Conservation (phyloP, 2,113 vertebrate species). For the Carassius carassius region DNA sequence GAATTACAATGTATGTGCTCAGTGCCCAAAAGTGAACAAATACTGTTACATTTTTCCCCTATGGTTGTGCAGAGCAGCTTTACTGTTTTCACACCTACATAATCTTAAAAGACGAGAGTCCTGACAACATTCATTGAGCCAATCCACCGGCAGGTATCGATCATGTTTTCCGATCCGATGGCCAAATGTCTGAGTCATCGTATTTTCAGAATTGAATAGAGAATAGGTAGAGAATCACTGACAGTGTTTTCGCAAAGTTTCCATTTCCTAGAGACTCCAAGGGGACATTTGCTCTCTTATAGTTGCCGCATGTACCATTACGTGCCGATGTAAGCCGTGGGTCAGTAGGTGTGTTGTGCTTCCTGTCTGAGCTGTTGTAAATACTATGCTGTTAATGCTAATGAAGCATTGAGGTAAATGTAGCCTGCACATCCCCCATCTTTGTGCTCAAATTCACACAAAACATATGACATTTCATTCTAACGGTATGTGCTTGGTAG, state of each 20-base stretch:
- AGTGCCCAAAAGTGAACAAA: neutral
- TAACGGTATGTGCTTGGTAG: constrained; percentile 19
- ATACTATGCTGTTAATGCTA: constrained; percentile 17
- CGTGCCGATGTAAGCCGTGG: neutral
- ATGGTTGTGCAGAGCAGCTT: neutral
- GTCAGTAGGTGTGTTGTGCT: constrained; percentile 25
- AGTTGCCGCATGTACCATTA: constrained; percentile 17
- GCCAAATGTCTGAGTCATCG: constrained; percentile 9
- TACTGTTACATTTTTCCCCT: constrained; percentile 1
- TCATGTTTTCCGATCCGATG: constrained; percentile 37
- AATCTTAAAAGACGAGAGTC: neutral
- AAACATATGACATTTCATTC: constrained; percentile 5
- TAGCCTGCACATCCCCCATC: constrained; percentile 4
- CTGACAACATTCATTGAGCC: neutral
- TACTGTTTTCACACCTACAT: constrained; percentile 27
- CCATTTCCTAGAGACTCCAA: constrained; percentile 24
- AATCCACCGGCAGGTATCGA: neutral
- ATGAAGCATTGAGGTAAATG: neutral
- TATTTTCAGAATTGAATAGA: constrained; percentile 26
- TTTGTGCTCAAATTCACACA: neutral
- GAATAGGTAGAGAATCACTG: neutral
- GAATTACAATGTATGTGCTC: neutral
- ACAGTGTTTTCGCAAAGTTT: constrained; percentile 10
- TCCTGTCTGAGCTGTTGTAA: constrained; percentile 28
- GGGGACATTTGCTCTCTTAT: constrained; percentile 15